phyloP scores from a whole-genome alignment of 1,140 invertebrate species.

The Leptonema lineaticorne region DNA sequence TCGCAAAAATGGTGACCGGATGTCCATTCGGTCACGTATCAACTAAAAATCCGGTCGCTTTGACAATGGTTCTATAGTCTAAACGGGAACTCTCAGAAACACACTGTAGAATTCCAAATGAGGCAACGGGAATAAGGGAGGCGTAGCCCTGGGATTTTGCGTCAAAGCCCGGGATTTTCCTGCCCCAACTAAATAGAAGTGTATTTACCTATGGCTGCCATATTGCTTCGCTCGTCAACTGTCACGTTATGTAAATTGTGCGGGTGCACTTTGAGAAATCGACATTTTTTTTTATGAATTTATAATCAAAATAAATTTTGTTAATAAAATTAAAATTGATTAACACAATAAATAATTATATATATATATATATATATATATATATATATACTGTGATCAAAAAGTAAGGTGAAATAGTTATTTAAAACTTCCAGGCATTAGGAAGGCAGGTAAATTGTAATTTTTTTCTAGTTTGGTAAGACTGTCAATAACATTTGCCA shows the following conservation, averaged over 20 bases:
- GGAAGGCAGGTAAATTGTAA: no score
- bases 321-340: no score
- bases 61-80: not conserved
- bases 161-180: not conserved
- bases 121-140: not conserved
- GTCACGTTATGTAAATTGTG: slow-evolving; percentile 34
- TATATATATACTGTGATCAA: no score
- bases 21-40: slow-evolving; percentile 5
- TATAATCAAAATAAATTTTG: no score
- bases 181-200: slow-evolving; percentile 25
- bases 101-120: slow-evolving; percentile 29
- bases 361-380: no score
- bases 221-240: slow-evolving; percentile 40
- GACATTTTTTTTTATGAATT: no score
- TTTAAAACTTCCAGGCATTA: no score
- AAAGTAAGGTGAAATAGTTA: no score
- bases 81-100: slow-evolving; percentile 19
- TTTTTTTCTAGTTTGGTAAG: no score
- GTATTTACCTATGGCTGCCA: slow-evolving; percentile 40
- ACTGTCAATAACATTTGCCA: no score
- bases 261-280: slow-evolving; percentile 15
- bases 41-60: not conserved
- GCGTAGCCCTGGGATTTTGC: slow-evolving; percentile 2
- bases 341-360: no score
- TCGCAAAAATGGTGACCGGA: no score